Base-by-base conservation (phyloP, 2,113 vertebrate genomes). In the Calonectris borealis region DNA sequence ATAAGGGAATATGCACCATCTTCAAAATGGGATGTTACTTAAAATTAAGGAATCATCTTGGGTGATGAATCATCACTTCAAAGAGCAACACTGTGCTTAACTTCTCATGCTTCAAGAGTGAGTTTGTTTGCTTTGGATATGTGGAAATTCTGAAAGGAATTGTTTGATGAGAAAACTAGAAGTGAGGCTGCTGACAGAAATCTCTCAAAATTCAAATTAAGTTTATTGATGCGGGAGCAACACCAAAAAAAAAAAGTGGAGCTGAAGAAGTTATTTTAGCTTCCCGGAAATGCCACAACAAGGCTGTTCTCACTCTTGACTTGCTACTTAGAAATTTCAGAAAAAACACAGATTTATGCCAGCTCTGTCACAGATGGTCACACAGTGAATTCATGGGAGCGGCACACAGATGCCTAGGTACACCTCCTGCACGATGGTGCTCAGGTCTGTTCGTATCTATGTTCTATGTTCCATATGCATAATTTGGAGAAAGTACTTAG, bases 231-330 rank as follows among this genome's bases (percentile, higher is more conserved):
- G 3, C 38, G 11, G 60, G 32, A 89, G 34, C 54, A 72, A 62
- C 17, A 32, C 2, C 0, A 4, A 25, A 36, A 57, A 38, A 62
- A 26, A 36, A n/a, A 26, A 4, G 12, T 1, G 2, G 9, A 60
- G 25, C 22, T 68, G 17, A 36, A 80, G 29, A n/a, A 54, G 42
- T 51, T 88, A 54, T 40, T 80, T 49, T 16, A 69, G 24, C 49
- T 92, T 72, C 66, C 62, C 2, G 7, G 27, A 88, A 86, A 58
- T 27, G 27, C 19, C 34, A 83, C n/a, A 58, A 52, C 10, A 80
- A 54, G 54, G 51, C 83, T 90, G 25, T 64, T 88, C 34, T 69
- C 82, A 52, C 22, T 66, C 44, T 44, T 69, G 16, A 85, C 13
- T 72, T 52, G 51, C 42, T 88, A 60, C 21, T 61, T 40, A n/a